Conservation (phyloP, 2,888 invertebrate species). For the Tromatobia lineatoria region DNA sequence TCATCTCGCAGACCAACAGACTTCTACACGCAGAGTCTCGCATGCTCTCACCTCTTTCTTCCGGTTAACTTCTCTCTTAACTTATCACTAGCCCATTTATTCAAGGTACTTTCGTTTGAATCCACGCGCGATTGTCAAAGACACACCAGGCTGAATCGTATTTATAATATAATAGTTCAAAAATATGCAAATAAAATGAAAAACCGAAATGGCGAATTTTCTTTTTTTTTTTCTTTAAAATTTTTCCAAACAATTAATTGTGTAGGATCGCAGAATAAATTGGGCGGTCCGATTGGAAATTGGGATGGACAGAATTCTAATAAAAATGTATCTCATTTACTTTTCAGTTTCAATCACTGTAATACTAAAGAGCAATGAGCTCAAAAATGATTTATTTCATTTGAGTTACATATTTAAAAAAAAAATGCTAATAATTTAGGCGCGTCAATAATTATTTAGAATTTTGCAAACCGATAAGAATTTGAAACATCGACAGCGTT, state of each 20-base stretch:
- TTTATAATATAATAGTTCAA: conserved; percentile 26
- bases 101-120: conserved; percentile 72
- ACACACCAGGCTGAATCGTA: conserved; percentile 64
- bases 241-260: conserved; percentile 17
- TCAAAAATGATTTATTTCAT: no score
- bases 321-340: not conserved
- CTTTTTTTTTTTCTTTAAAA: not conserved
- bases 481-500: no score
- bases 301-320: not conserved
- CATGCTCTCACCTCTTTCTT: conserved; percentile 42
- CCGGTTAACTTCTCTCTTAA: conserved; percentile 63
- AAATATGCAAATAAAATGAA: conserved; percentile 5
- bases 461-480: not conserved
- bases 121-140: conserved; percentile 71
- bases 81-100: conserved; percentile 74
- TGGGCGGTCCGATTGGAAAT: conserved; percentile 2
- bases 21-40: conserved; percentile 64
- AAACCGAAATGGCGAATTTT: conserved; percentile 2
- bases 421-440: not conserved
- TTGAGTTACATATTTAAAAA: not conserved
- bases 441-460: not conserved
- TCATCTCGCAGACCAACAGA: conserved; percentile 54
- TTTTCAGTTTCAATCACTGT: not conserved
- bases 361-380: not conserved
- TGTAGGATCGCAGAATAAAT: conserved; percentile 15